Base-by-base conservation (phyloP, 2,113 vertebrate species). In the Eptesicus fuscus region DNA sequence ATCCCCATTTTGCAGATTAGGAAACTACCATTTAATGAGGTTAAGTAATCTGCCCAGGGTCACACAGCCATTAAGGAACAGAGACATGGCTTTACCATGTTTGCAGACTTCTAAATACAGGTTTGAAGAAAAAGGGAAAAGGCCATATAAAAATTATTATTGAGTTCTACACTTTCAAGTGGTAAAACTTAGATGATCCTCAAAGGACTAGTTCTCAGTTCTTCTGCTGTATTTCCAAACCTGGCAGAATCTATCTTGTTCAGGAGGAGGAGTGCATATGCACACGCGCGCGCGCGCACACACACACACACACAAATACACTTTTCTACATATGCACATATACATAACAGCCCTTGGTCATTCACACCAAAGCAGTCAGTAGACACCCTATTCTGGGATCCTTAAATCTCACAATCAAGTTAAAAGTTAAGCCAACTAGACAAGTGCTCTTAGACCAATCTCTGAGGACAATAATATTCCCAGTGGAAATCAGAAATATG, bases 51-150 rank as follows among this genome's bases (percentile, higher is more conserved):
- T 90, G 17, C 10, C 13, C 53, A 28, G 40, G 84, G n/a, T 70
- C 70, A 76, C 25, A 91, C 4, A 65, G 25, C 12, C 59, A 76
- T 83, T 86, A 89, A 79, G 83, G 35, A 69, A 76, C 35, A 70
- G 30, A 94, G 12, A 78, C 35, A 59, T 92, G 14, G 17, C 40
- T 94, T 91, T 83, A 73, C 9, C 40, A 18, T 4, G 76, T 91
- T 78, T 87, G 37, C 49, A 80, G 49, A 61, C 37, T 76, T 7
- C 47, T 83, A 91, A 96, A 89, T 83, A 28, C 76, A 92, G 37
- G 9, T 85, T 95, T 83, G 14, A 95, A 83, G 40, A 86, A 35
- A 94, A 95, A 53, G 9, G 22, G 9, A 22, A 80, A 92, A 78
- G 16, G 7, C 18, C 47, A 85, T 76, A 42, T 85, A 63, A 89